These are phyloP conservation scores for Archips xylosteana DNA, from an alignment of 2,888 invertebrate species.

Conservation along the genomic window DNA sequence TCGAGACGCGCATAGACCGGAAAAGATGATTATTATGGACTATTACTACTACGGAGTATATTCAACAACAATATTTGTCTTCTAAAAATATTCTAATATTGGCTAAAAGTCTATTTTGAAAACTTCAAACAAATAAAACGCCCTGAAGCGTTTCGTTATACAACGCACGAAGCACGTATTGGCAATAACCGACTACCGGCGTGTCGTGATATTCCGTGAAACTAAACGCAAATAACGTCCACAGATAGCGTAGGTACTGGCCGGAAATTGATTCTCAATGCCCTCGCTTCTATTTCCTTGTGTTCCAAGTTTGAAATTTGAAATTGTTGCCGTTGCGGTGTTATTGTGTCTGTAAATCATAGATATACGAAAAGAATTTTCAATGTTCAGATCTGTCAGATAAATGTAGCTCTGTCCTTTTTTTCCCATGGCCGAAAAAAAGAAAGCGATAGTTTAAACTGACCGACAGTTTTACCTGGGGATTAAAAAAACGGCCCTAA, in stretches of 20 bases:
- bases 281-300: constrained; percentile 33
- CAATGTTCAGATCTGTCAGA: no score
- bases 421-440: no score
- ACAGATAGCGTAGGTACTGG: constrained; percentile 15
- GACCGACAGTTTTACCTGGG: no score
- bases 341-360: background rate
- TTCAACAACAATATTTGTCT: no score
- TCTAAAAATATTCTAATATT: background rate
- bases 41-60: no score
- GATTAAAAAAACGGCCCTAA: no score
- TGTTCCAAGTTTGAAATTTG: constrained; percentile 37
- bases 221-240: constrained; percentile 29
- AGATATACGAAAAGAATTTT: no score
- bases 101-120: background rate
- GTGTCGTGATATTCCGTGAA: constrained; percentile 15
- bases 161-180: constrained; percentile 16
- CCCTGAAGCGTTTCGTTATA: background rate
- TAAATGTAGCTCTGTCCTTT: no score
- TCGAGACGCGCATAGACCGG: no score
- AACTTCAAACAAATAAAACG: constrained; percentile 1
- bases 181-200: constrained; percentile 19
- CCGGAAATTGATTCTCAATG: constrained; percentile 40
- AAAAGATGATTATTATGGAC: no score
- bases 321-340: background rate
- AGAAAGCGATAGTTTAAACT: no score